Evolutionary conservation across 2,797 vertebrate species (phyloP).

Genomic region (Scleropages formosus): DNA sequence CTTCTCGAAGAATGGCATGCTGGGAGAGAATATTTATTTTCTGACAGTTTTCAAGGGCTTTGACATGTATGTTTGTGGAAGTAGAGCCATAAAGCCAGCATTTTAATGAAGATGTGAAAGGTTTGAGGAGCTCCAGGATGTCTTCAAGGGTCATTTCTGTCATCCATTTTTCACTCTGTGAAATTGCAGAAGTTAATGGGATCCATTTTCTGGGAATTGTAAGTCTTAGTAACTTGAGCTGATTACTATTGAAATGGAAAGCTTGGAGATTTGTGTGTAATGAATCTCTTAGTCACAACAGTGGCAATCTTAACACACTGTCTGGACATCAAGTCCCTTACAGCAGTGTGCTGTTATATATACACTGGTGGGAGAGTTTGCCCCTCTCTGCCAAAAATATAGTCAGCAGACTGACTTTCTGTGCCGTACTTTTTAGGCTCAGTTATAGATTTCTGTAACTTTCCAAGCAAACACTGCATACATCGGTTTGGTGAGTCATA

Average conservation of each 20-base stretch:
- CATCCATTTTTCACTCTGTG: constrained; percentile 49
- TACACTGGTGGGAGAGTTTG: constrained; percentile 10
- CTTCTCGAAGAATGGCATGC: neutral
- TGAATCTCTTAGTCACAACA: constrained; percentile 38
- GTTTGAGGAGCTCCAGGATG: constrained; percentile 40
- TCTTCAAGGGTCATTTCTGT: constrained; percentile 24
- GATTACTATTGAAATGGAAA: constrained; percentile 46
- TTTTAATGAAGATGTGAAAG: constrained; percentile 45
- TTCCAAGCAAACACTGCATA: neutral
- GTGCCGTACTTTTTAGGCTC: neutral
- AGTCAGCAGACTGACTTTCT: neutral
- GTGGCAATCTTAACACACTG: constrained; percentile 5
- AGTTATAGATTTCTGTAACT: neutral
- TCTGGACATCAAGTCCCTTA: constrained; percentile 13
- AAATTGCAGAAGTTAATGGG: constrained; percentile 41
- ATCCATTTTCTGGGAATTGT: constrained; percentile 45
- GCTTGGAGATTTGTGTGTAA: constrained; percentile 49
- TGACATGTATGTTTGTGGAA: neutral
- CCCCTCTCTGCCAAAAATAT: neutral
- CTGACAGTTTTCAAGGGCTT: constrained; percentile 24
- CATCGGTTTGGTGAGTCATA: neutral
- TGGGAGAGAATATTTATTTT: neutral
- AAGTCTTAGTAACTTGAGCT: constrained; percentile 54
- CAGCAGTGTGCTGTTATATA: constrained; percentile 11
- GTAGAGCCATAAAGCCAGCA: constrained; percentile 27